phyloP scores from a whole-genome alignment of 1,140 invertebrate species.

The Vollenhovia emeryi region DNA sequence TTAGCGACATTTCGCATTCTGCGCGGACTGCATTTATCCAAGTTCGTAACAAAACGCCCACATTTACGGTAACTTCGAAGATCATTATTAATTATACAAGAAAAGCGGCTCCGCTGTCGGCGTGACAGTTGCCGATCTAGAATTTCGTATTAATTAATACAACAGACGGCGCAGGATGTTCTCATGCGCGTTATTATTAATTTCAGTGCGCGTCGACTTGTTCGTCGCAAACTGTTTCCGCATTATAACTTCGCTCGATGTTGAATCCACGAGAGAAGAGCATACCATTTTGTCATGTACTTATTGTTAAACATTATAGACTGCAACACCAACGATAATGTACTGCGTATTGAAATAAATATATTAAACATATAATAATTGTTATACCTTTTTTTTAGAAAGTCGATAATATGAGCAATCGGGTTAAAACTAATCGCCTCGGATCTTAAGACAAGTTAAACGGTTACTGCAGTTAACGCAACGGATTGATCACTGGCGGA shows the following conservation, averaged over 20 bases:
- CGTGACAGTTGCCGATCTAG: constrained; percentile 50
- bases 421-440: not conserved
- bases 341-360: not conserved
- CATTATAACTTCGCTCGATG: constrained; percentile 48
- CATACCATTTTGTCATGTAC: constrained; percentile 26
- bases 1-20: constrained; percentile 33
- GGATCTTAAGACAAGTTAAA: not conserved
- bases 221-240: constrained; percentile 45
- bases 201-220: constrained; percentile 17
- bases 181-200: constrained; percentile 56
- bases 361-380: too few relatives aligned
- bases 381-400: not conserved
- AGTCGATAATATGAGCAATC: not conserved
- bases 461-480: not conserved
- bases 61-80: constrained; percentile 24
- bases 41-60: constrained; percentile 31
- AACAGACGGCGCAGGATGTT: constrained; percentile 32
- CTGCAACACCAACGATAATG: not conserved
- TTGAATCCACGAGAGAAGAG: constrained; percentile 18
- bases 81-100: constrained; percentile 58
- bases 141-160: constrained; percentile 60
- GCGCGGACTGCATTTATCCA: constrained; percentile 10
- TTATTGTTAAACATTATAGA: constrained; percentile 31
- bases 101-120: not conserved
- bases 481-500: not conserved